phyloP scores from a whole-genome alignment of 1,140 invertebrate species.

The Drosophila setifemur region DNA sequence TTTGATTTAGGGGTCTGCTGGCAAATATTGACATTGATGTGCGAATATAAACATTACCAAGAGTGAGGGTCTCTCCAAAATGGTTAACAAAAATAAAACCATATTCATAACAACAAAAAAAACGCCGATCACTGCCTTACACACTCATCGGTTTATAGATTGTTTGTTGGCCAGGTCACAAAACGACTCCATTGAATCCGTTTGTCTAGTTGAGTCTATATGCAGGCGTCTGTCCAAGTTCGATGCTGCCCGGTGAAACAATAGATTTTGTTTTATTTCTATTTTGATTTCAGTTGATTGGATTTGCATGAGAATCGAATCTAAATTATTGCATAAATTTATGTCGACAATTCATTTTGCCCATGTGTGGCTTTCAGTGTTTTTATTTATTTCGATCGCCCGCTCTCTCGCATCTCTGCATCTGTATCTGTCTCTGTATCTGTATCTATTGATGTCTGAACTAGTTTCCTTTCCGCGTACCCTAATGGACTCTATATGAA shows the following conservation, averaged over 20 bases:
- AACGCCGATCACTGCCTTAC: constrained; percentile 6
- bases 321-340: constrained; percentile 78
- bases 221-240: constrained; percentile 37
- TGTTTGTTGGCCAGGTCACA: constrained; percentile 30
- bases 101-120: constrained; percentile 23
- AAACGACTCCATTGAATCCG: constrained; percentile 22
- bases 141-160: constrained; percentile 3
- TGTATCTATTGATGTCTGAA: constrained; percentile 49
- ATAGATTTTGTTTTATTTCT: constrained; percentile 44
- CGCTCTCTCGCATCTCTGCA: constrained; percentile 53
- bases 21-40: constrained; percentile 65
- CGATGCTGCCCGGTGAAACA: constrained; percentile 27
- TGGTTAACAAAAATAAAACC: background rate
- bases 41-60: constrained; percentile 48
- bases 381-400: constrained; percentile 34
- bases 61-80: constrained; percentile 15
- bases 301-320: constrained; percentile 78
- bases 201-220: constrained; percentile 41
- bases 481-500: background rate
- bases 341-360: constrained; percentile 69
- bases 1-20: constrained; percentile 52
- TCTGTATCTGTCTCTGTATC: constrained; percentile 4
- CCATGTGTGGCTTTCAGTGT: constrained; percentile 19
- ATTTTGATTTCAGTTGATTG: constrained; percentile 45
- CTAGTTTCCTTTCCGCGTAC: constrained; percentile 55